Evolutionary conservation across 2,113 vertebrate species (phyloP).

Genomic region (Ictidomys tridecemlineatus): DNA sequence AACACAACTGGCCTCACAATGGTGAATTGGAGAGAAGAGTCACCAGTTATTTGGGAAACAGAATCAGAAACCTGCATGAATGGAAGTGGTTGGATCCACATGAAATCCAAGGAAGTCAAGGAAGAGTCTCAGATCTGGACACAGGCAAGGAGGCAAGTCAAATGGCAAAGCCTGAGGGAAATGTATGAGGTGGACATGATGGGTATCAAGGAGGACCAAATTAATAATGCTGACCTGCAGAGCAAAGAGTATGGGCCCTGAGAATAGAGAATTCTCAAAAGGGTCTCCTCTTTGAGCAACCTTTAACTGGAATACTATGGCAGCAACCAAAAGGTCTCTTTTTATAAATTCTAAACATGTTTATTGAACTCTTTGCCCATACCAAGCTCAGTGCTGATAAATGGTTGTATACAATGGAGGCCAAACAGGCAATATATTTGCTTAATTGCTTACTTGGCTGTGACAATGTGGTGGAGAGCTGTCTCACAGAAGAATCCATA

Average conservation of each 20-base stretch:
- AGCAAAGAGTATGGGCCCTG: not conserved
- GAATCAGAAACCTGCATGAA: not conserved
- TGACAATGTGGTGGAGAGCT: not conserved
- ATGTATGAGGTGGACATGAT: too few species aligned
- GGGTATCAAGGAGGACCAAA: not conserved
- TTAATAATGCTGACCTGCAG: not conserved
- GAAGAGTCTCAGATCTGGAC: not conserved
- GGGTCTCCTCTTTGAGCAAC: not conserved
- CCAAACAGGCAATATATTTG: not conserved
- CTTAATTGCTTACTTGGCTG: not conserved
- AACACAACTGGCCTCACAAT: not conserved
- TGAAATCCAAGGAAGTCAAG: conserved; percentile 26
- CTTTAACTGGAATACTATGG: not conserved
- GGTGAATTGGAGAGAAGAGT: conserved; percentile 16
- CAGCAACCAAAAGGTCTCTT: not conserved
- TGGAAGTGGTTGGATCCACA: not conserved
- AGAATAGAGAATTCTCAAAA: not conserved
- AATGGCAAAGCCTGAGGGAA: not conserved
- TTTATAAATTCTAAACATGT: not conserved
- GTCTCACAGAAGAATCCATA: not conserved
- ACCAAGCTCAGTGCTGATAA: not conserved
- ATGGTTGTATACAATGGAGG: conserved; percentile 32
- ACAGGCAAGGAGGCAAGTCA: not conserved
- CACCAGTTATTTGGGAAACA: not conserved
- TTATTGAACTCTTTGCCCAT: not conserved